Percentiles rank a stretch among this genome's conserved stretches.
These are phyloP conservation scores for Drosophila nr. perissopoda DNA, from an alignment of 2,888 invertebrate species.

Conservation along the genomic window DNA sequence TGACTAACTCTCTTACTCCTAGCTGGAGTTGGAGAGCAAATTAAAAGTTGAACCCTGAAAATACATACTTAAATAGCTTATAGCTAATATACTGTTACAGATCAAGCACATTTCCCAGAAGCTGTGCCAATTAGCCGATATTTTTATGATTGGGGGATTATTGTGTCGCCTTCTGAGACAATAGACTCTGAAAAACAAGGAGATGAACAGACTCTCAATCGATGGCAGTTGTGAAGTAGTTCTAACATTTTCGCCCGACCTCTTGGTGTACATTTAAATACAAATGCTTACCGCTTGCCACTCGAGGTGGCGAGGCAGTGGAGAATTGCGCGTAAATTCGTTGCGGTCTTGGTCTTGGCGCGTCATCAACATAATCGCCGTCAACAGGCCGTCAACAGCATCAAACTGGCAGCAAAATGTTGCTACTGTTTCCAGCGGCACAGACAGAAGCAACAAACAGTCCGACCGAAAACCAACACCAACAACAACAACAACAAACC, in stretches of 20 bases:
- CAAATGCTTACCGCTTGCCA: constrained; percentile 60
- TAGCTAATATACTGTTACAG: not conserved
- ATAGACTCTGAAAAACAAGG: not conserved
- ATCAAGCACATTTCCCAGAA: not conserved
- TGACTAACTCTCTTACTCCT: not conserved
- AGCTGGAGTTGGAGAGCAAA: not conserved
- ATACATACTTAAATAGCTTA: not conserved
- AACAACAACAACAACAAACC: constrained; percentile 49
- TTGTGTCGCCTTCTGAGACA: not conserved
- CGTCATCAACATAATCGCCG: constrained; percentile 80
- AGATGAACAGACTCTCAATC: not conserved
- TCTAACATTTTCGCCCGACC: constrained; percentile 39
- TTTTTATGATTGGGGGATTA: not conserved
- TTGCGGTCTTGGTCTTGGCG: constrained; percentile 70
- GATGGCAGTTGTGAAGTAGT: not conserved
- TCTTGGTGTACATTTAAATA: constrained; percentile 48
- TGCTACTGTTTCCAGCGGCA: constrained; percentile 71
- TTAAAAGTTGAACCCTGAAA: not conserved
- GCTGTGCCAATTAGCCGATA: not conserved
- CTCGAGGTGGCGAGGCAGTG: constrained; percentile 52
- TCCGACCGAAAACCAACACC: constrained; percentile 27
- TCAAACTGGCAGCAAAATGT: constrained; percentile 76
- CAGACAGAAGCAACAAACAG: constrained; percentile 40
- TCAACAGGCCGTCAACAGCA: constrained; percentile 79
- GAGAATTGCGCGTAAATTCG: constrained; percentile 80